Evolutionary conservation across 2,888 invertebrate genomes (phyloP).

Genomic region (Notodonta ziczac): DNA sequence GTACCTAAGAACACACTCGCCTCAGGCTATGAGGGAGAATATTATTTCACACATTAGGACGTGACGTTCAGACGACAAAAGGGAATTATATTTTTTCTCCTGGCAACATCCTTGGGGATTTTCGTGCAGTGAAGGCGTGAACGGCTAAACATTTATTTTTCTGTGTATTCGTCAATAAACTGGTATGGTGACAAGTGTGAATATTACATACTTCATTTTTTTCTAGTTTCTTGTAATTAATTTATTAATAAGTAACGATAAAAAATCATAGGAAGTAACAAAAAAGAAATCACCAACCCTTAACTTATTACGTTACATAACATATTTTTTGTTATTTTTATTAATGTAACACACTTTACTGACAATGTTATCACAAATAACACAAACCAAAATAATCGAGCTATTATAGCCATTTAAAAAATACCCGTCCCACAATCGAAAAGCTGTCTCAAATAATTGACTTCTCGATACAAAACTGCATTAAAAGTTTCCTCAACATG

Average conservation of each 20-base stretch:
- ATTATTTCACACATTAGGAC: slow-evolving; percentile 49
- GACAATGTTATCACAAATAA: too few species aligned
- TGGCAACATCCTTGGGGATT: slow-evolving; percentile 30
- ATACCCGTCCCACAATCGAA: slow-evolving; percentile 15
- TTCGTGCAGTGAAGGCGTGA: slow-evolving; percentile 19
- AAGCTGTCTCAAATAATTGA: slow-evolving; percentile 38
- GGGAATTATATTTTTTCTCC: slow-evolving; percentile 28
- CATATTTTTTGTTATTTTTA: too few species aligned
- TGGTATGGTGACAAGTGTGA: slow-evolving; percentile 9
- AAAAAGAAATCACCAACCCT: too few species aligned
- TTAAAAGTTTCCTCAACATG: slow-evolving; percentile 37
- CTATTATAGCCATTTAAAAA: not conserved
- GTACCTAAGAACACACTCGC: slow-evolving; percentile 28
- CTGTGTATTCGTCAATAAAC: slow-evolving; percentile 20
- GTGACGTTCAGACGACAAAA: slow-evolving; percentile 34
- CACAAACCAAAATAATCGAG: not conserved
- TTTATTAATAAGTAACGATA: too few species aligned
- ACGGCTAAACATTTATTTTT: slow-evolving; percentile 25
- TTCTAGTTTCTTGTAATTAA: too few species aligned
- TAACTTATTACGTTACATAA: too few species aligned
- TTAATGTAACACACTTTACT: too few species aligned
- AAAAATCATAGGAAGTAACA: too few species aligned
- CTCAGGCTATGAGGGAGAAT: slow-evolving; percentile 36
- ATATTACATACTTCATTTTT: too few species aligned
- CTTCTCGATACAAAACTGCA: slow-evolving; percentile 34